phyloP scores from a whole-genome alignment of 2,113 vertebrate genomes.

The Erpornis zantholeuca region DNA sequence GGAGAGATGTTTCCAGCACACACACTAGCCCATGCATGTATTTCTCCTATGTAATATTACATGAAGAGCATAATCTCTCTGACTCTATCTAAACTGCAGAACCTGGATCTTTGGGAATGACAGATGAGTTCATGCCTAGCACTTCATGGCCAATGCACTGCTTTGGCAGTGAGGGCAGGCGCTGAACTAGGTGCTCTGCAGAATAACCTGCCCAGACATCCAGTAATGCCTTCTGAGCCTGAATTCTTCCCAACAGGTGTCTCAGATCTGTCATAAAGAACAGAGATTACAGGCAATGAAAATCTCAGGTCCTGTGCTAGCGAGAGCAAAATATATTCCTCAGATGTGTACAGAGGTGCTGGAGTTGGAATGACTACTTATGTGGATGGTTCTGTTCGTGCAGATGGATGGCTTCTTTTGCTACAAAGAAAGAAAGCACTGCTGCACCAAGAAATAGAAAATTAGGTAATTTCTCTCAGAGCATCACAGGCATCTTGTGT shows the following conservation, averaged over 20 bases:
- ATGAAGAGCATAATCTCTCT: not conserved
- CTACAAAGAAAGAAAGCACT: not conserved
- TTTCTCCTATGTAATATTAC: not conserved
- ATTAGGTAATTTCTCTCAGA: not conserved
- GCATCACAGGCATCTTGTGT: not conserved
- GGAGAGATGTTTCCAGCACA: not conserved
- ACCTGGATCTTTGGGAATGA: not conserved
- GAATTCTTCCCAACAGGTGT: not conserved
- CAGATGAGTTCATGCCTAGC: not conserved
- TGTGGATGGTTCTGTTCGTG: not conserved
- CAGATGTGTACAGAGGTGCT: not conserved
- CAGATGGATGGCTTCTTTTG: not conserved
- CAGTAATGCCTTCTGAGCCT: not conserved
- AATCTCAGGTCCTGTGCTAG: not conserved
- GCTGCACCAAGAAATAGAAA: not conserved
- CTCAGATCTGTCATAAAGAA: not conserved
- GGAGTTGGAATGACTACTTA: not conserved
- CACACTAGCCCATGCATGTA: not conserved
- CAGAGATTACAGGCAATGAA: not conserved
- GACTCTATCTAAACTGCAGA: not conserved
- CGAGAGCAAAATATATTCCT: not conserved
- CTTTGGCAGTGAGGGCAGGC: not conserved
- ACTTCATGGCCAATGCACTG: not conserved
- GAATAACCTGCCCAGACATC: not conserved
- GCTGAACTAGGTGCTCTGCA: not conserved